phyloP scores from a whole-genome alignment of 2,888 invertebrate genomes.

The Xestobium rufovillosum region DNA sequence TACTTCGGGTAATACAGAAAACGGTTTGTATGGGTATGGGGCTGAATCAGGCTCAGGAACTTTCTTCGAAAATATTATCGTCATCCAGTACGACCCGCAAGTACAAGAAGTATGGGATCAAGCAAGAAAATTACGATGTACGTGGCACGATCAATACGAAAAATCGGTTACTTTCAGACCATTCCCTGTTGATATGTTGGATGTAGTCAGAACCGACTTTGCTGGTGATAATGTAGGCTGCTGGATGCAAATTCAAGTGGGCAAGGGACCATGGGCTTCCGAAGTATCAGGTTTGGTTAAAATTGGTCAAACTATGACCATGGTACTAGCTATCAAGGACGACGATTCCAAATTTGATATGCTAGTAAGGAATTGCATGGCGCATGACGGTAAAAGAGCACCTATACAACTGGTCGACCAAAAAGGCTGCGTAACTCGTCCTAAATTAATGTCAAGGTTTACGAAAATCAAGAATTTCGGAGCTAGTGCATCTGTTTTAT shows the following conservation, averaged over 20 bases:
- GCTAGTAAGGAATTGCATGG: conserved; percentile 89
- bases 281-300: conserved; percentile 91
- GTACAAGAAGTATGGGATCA: conserved; percentile 92
- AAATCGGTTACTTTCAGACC: conserved; percentile 91
- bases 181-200: conserved; percentile 91
- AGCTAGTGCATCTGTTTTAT: conserved; percentile 83
- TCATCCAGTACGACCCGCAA: conserved; percentile 87
- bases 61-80: conserved; percentile 89
- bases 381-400: conserved; percentile 88
- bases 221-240: conserved; percentile 93
- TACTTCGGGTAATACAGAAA: conserved; percentile 85
- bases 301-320: conserved; percentile 94
- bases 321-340: conserved; percentile 92
- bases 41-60: conserved; percentile 85
- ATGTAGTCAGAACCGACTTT: conserved; percentile 90
- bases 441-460: conserved; percentile 88
- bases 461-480: conserved; percentile 95
- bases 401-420: conserved; percentile 91
- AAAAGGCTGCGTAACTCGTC: conserved; percentile 84
- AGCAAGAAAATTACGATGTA: conserved; percentile 83
- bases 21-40: conserved; percentile 80
- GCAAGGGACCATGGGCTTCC: conserved; percentile 92
- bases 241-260: conserved; percentile 97
- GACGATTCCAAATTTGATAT: conserved; percentile 94
- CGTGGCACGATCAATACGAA: conserved; percentile 94